Evolutionary conservation across 2,888 invertebrate species (phyloP).

Genomic region (Mellilla xanthometata): DNA sequence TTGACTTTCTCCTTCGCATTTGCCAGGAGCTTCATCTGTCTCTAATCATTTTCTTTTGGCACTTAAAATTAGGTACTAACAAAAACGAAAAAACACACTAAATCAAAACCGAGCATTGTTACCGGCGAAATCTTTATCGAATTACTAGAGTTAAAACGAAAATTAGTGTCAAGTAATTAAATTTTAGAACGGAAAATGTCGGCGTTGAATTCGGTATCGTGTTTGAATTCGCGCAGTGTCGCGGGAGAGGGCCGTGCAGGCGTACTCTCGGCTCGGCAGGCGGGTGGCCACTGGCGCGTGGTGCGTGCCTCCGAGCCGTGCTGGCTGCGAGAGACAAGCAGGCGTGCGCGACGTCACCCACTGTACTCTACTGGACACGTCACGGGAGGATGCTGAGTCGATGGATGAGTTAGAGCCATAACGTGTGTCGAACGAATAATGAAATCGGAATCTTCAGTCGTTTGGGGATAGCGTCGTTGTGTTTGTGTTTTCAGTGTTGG

Average conservation of each 20-base stretch:
- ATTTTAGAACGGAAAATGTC: background rate
- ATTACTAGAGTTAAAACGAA: background rate
- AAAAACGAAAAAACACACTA: conserved; percentile 20
- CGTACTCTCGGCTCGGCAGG: conserved; percentile 55
- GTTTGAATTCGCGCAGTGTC: conserved; percentile 56
- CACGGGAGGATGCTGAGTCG: background rate
- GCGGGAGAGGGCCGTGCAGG: conserved; percentile 38
- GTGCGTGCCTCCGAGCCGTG: conserved; percentile 30
- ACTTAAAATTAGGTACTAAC: conserved; percentile 10
- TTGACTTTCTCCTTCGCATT: conserved; percentile 35
- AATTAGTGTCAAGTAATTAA: background rate
- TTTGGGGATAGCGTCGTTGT: no score
- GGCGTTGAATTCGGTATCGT: conserved; percentile 63
- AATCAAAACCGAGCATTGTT: conserved; percentile 15
- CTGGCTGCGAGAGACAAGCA: conserved; percentile 42
- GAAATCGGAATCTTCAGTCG: no score
- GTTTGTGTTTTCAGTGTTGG: no score
- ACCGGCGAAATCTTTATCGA: background rate
- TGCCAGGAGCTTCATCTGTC: conserved; percentile 37
- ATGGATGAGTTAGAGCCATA: conserved; percentile 6
- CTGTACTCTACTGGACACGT: no score
- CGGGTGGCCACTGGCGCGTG: conserved; percentile 60
- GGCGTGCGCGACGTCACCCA: conserved; percentile 43
- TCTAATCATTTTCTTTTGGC: conserved; percentile 35
- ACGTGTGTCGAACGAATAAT: no score